These are phyloP conservation scores for Athene noctua DNA, from an alignment of 2,113 vertebrate genomes.

Conservation along the genomic window DNA sequence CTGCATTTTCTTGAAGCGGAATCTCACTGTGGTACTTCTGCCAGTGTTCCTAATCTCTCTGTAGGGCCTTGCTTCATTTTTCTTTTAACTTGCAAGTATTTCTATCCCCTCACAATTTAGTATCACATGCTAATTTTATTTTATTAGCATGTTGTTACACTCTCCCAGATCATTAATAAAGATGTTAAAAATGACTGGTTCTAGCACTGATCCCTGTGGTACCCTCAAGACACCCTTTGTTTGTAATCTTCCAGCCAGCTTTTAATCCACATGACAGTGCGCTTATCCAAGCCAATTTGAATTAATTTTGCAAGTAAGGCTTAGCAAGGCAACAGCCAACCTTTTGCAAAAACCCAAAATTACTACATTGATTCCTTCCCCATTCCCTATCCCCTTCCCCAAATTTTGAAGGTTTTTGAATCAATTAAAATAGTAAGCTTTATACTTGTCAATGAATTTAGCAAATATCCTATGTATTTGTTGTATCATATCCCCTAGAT, in stretches of 20 bases:
- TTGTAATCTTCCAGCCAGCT: slow-evolving; percentile 51
- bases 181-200: slow-evolving; percentile 70
- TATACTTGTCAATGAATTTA: not conserved
- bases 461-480: not conserved
- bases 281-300: slow-evolving; percentile 50
- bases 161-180: slow-evolving; percentile 74
- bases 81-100: not conserved
- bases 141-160: slow-evolving; percentile 63
- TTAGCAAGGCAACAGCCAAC: not conserved
- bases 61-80: not conserved
- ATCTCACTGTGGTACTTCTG: not conserved
- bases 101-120: slow-evolving; percentile 47
- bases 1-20: not conserved
- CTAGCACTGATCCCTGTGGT: slow-evolving; percentile 42
- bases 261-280: slow-evolving; percentile 53
- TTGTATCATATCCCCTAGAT: not conserved
- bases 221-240: slow-evolving; percentile 53
- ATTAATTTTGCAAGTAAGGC: slow-evolving; percentile 41
- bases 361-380: not conserved
- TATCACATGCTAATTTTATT: slow-evolving; percentile 46
- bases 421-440: not conserved
- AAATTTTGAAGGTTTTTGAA: not conserved
- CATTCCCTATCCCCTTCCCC: rapidly evolving
- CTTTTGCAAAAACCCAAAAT: not conserved
- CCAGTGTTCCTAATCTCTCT: not conserved